Evolutionary conservation across 2,113 vertebrate genomes (phyloP), one percentile per base, ranked within the genome.

Genomic region (Pionites leucogaster): DNA sequence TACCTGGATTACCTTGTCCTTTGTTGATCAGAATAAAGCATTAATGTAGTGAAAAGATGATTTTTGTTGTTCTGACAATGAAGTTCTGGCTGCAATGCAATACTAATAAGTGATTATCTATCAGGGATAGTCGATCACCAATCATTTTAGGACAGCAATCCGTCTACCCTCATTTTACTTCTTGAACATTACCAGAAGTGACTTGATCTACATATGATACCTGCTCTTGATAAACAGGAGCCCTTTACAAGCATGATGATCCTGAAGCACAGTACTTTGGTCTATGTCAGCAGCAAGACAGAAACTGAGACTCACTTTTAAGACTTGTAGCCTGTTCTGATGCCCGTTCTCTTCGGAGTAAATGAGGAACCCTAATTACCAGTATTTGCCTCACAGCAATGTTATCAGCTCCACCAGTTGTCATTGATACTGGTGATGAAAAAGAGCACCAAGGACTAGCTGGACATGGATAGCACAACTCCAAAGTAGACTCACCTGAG

Each of bases 11-110:
- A 47, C 65, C 62, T 87, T 9, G 3, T 49, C 65, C 74, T 91
- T 91, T 92, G 77, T 91, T 74, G 72, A 72, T 82, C 70, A 87
- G 65, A 85, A 69, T 69, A 88, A 91, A 94, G 28, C 69, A 82
- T 75, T 86, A 91, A 35, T 17, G 47, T 20, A 50, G 20, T 4
- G 20, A 42, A 79, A 92, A 78, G 55, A 84, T 55, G 70, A 74
- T 42, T 92, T 83, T 42, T 70, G 17, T 64, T 88, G 22, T 52
- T 84, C 80, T 81, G 42, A 70, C 72, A 86, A 79, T 59, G 13
- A 53, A 88, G 47, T 76, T 82, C 23, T 50, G 49, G 33, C 24
- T 76, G 44, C 47, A 85, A 68, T 17, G 53, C 46, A 84, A 29
- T 35, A 23, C 37, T 9, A 88, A 22, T 52, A 86, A 78, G 23